These are phyloP conservation scores for Periophthalmus modestus DNA, from an alignment of 2,113 vertebrate species.

Conservation along the genomic window DNA sequence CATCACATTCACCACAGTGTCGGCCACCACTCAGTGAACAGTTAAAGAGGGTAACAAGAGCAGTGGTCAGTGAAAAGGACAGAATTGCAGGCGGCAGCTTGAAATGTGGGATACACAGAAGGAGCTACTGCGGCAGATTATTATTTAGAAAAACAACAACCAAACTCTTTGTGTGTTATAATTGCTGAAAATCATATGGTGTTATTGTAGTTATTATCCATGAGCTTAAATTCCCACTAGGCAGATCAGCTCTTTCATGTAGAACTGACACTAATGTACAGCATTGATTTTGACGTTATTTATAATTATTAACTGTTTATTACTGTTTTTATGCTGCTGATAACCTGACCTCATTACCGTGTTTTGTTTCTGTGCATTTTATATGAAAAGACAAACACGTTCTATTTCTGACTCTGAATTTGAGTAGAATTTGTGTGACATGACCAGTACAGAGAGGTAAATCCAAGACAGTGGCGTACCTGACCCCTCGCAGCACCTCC, in stretches of 20 bases:
- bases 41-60: conserved; percentile 24
- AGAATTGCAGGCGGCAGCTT: conserved; percentile 56
- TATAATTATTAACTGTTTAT: too few relatives aligned
- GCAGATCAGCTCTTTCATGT: too few relatives aligned
- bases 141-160: conserved; percentile 61
- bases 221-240: too few relatives aligned
- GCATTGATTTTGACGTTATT: too few relatives aligned
- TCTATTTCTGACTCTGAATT: too few relatives aligned
- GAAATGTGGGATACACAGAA: conserved; percentile 57
- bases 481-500: conserved; percentile 85
- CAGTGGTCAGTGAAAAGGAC: conserved; percentile 41
- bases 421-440: neutral
- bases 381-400: too few relatives aligned
- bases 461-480: conserved; percentile 68
- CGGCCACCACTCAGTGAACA: neutral
- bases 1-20: conserved; percentile 27
- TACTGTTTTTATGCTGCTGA: too few relatives aligned
- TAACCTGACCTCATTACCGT: too few relatives aligned
- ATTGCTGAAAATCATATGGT: too few relatives aligned
- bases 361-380: too few relatives aligned
- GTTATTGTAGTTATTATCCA: too few relatives aligned
- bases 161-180: conserved; percentile 26
- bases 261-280: too few relatives aligned
- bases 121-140: conserved; percentile 57
- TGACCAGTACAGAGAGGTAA: conserved; percentile 2